Evolutionary conservation across 2,797 vertebrate genomes (phyloP), one percentile per base, ranked within the genome.

Genomic region (Aeoliscus strigatus): DNA sequence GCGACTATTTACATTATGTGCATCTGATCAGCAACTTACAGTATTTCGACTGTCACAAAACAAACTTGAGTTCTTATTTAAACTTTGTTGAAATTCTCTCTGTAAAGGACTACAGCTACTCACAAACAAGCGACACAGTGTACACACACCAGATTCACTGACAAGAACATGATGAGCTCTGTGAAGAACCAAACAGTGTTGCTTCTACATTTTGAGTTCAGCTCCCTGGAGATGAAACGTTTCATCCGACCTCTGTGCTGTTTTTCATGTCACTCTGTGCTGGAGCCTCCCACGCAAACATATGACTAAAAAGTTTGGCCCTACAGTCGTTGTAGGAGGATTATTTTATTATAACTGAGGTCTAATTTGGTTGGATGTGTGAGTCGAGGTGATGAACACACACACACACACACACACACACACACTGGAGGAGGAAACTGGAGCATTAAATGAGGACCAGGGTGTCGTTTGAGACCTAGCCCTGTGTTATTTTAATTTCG

Each of bases 391-490:
- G 25, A 14, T 12, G 9, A 18, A 45, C 27, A n/a, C 43, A 35
- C 17, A n/a, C 27, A 18, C 39, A 40, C 39, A 35, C 39, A 35
- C 53, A 40, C 51, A 45, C 42, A 42, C 16, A 23, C 32, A 42
- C 27, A 26, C 56, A 53, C 35, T 56, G 51, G 55, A 49, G 32
- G 66, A 60, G 33, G 33, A 60, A 86, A 83, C 39, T 85, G 29
- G 84, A 81, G 66, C 82, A 72, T 36, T 43, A 60, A 79, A 85
- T 73, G 75, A 81, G 73, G 80, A 73, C 42, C 57, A 36, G 64
- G 39, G 39, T 68, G 75, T 78, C 84, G 71, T 82, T 73, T 77
- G 84, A 86, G 84, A 86, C 82, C 53, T 80, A 81, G 73, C 84
- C 84, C 27, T 10, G 51, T 66, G 75, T 79, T 82, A 86, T 84